Conservation (phyloP, 1,140 invertebrate species). For the Asbolus verrucosus region DNA sequence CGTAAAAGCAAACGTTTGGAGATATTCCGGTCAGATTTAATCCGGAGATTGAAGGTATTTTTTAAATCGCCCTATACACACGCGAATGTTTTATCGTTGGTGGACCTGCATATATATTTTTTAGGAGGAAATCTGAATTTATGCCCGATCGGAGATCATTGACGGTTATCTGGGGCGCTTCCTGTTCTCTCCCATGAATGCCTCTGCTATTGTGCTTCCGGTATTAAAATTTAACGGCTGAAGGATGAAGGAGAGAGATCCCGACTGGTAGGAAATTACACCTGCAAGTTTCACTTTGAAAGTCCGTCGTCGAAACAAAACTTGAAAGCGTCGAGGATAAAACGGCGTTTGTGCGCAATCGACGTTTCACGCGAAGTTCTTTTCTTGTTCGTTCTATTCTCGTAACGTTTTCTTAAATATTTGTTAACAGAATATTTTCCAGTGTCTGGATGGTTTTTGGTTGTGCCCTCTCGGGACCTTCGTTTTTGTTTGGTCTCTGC, state of each 20-base stretch:
- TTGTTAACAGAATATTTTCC: conserved; percentile 6
- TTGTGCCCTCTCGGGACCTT: conserved; percentile 17
- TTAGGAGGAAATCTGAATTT: conserved; percentile 17
- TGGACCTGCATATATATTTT: background rate
- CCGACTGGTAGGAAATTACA: conserved; percentile 7
- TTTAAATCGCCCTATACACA: too few species aligned
- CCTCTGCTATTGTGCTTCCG: background rate
- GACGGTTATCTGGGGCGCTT: background rate
- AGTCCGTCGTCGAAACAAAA: conserved; percentile 1
- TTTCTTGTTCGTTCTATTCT: too few species aligned
- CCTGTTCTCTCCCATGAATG: background rate
- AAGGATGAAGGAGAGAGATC: background rate
- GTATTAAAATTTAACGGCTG: conserved; percentile 7
- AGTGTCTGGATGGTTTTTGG: background rate
- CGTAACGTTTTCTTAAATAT: conserved; percentile 19
- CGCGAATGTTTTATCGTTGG: background rate
- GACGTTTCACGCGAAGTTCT: background rate
- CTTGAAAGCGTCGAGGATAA: background rate
- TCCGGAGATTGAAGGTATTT: too few species aligned
- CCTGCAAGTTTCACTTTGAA: background rate
- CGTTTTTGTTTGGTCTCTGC: conserved; percentile 29
- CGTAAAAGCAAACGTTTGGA: too few species aligned
- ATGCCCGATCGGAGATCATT: conserved; percentile 4
- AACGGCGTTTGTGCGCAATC: too few species aligned
- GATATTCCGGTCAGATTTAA: too few species aligned